These are phyloP conservation scores for Ylistrum balloti DNA, from an alignment of 1,140 invertebrate genomes.

Conservation along the genomic window DNA sequence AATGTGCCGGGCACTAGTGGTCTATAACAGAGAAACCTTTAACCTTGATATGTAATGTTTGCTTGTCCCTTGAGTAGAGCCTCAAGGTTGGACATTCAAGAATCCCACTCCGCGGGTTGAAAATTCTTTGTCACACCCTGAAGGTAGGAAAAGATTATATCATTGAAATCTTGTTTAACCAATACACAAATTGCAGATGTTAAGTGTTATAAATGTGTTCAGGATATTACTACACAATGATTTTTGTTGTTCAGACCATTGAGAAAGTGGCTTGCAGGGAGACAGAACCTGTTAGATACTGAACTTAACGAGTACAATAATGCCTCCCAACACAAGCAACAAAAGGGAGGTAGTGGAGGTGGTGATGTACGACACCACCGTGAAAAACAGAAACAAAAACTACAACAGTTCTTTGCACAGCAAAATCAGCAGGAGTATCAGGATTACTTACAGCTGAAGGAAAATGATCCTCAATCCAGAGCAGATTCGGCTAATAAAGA, in stretches of 20 bases:
- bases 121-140: no score
- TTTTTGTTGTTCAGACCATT: constrained; percentile 54
- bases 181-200: no score
- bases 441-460: constrained; percentile 66
- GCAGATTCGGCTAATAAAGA: constrained; percentile 25
- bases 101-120: no score
- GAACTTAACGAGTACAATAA: constrained; percentile 43
- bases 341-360: constrained; percentile 24
- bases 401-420: constrained; percentile 69
- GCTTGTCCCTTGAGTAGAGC: no score
- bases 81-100: no score
- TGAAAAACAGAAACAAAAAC: constrained; percentile 65
- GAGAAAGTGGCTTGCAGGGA: constrained; percentile 62
- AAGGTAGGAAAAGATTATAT: no score
- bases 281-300: constrained; percentile 44
- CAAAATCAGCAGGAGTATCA: constrained; percentile 68
- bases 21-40: no score
- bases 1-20: no score
- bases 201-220: no score
- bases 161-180: no score
- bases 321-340: background rate
- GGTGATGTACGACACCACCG: background rate
- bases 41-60: no score
- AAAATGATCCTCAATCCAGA: constrained; percentile 51
- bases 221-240: background rate